These are phyloP conservation scores for Tenodera sinensis DNA, from an alignment of 2,888 invertebrate species.

Conservation along the genomic window DNA sequence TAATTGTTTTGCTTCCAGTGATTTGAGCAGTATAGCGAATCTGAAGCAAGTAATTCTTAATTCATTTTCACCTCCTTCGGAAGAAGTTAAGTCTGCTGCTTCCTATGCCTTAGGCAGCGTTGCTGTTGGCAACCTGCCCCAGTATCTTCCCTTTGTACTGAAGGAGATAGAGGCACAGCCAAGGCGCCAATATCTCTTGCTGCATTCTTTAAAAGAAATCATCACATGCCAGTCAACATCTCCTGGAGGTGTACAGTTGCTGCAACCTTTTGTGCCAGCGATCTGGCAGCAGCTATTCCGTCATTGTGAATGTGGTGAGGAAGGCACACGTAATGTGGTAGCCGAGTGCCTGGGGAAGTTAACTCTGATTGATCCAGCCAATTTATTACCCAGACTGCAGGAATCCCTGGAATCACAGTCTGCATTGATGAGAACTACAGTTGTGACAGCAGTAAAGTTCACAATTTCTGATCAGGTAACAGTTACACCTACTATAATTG, in stretches of 20 bases:
- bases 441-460: slow-evolving; percentile 97
- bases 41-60: slow-evolving; percentile 76
- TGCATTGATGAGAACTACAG: slow-evolving; percentile 87
- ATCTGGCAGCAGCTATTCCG: slow-evolving; percentile 92
- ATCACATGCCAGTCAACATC: slow-evolving; percentile 79
- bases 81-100: slow-evolving; percentile 96
- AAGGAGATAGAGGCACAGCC: slow-evolving; percentile 92
- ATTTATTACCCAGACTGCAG: slow-evolving; percentile 82
- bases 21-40: slow-evolving; percentile 71
- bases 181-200: slow-evolving; percentile 88
- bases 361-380: slow-evolving; percentile 87
- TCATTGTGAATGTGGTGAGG: slow-evolving; percentile 95
- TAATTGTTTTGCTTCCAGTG: slow-evolving; percentile 49
- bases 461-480: slow-evolving; percentile 88
- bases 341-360: slow-evolving; percentile 97
- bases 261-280: slow-evolving; percentile 77
- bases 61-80: slow-evolving; percentile 87
- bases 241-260: slow-evolving; percentile 67
- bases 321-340: slow-evolving; percentile 97
- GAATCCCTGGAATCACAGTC: slow-evolving; percentile 76
- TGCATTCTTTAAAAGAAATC: slow-evolving; percentile 97
- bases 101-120: slow-evolving; percentile 95
- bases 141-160: slow-evolving; percentile 91
- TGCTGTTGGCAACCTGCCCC: slow-evolving; percentile 89
- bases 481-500: too few species aligned